Conservation (phyloP, 2,888 invertebrate species). For the Drosophila aldrichi region DNA sequence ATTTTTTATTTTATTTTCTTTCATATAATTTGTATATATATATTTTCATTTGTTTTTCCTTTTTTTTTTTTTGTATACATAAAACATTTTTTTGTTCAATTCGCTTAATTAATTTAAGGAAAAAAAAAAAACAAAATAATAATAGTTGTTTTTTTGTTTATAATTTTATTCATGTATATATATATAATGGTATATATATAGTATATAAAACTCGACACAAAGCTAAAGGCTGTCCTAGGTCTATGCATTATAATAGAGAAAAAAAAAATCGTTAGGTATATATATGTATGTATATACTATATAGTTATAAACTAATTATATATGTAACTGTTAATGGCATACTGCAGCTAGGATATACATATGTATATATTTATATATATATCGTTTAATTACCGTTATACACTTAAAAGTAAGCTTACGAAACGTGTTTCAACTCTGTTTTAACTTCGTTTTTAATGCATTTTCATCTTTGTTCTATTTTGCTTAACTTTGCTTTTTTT, state of each 20-base stretch:
- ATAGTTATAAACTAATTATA: slow-evolving; percentile 21
- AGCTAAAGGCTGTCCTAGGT: slow-evolving; percentile 37
- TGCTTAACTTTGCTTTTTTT: neutral
- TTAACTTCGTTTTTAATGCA: neutral
- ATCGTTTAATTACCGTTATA: slow-evolving; percentile 61
- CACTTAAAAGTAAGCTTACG: slow-evolving; percentile 71
- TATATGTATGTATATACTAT: slow-evolving; percentile 19
- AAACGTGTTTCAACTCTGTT: slow-evolving; percentile 26
- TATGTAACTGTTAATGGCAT: slow-evolving; percentile 49
- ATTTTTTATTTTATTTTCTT: slow-evolving; percentile 42
- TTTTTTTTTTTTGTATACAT: slow-evolving; percentile 46
- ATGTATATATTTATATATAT: slow-evolving; percentile 17
- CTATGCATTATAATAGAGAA: slow-evolving; percentile 16
- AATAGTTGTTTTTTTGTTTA: neutral
- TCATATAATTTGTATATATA: slow-evolving; percentile 17
- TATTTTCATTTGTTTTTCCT: slow-evolving; percentile 14
- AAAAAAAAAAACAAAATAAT: slow-evolving; percentile 41
- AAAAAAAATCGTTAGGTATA: slow-evolving; percentile 22
- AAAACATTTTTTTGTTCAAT: slow-evolving; percentile 61
- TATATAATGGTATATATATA: slow-evolving; percentile 6
- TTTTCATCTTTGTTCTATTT: neutral
- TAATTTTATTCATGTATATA: neutral
- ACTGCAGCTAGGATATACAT: slow-evolving; percentile 60
- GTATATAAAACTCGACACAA: slow-evolving; percentile 26
- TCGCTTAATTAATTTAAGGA: slow-evolving; percentile 53